Percentiles rank a stretch among this genome's conserved stretches.
Evolutionary conservation across 2,888 invertebrate species (phyloP).

Genomic region (Globia sparganii): DNA sequence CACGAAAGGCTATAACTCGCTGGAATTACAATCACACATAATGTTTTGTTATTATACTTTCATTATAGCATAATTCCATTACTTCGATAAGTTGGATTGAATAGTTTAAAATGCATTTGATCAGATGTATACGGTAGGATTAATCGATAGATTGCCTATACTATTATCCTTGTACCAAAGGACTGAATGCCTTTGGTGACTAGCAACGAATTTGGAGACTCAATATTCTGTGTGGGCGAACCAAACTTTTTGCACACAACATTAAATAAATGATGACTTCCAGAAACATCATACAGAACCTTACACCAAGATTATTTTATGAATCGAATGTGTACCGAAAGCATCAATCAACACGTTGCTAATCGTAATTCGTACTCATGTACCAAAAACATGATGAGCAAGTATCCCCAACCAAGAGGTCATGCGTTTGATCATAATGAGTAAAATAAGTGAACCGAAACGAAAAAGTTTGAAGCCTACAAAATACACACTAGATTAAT

Average conservation of each 20-base stretch:
- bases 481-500: not conserved
- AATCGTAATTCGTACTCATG: not conserved
- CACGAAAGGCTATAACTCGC: conserved; percentile 47
- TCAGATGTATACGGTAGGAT: not conserved
- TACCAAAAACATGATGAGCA: not conserved
- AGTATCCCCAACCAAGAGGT: not conserved
- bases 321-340: not conserved
- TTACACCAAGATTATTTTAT: too few species aligned
- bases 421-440: not conserved
- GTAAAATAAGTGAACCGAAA: not conserved
- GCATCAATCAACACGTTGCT: not conserved
- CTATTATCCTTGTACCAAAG: not conserved
- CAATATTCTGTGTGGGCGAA: not conserved
- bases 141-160: not conserved
- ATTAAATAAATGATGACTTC: not conserved
- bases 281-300: not conserved
- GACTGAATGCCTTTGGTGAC: not conserved
- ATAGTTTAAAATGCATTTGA: conserved; percentile 4
- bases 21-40: conserved; percentile 43
- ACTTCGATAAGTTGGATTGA: conserved; percentile 5
- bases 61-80: conserved; percentile 20
- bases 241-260: not conserved
- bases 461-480: too few species aligned
- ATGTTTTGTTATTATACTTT: conserved; percentile 45
- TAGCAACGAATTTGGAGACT: not conserved